These are phyloP conservation scores for Hyppa rectilinea DNA, from an alignment of 2,888 invertebrate genomes.

Conservation along the genomic window DNA sequence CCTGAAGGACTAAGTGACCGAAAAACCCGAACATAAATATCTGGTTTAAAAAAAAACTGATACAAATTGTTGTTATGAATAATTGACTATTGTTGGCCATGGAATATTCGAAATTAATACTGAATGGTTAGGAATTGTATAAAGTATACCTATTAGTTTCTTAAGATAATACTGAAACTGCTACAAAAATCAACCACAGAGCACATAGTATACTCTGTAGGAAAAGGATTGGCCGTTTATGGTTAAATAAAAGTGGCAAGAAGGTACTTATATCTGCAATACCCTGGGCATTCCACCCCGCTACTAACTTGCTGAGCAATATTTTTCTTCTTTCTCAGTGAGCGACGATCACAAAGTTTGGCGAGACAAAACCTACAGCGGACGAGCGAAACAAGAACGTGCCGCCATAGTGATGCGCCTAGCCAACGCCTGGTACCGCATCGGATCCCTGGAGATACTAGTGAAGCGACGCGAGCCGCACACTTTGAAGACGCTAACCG, in stretches of 20 bases:
- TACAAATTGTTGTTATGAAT: too few relatives aligned
- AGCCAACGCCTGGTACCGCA: conserved; percentile 91
- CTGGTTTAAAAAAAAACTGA: too few relatives aligned
- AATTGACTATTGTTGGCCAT: neutral
- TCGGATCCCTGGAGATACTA: conserved; percentile 92
- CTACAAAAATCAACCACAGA: neutral
- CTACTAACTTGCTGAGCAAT: too few relatives aligned
- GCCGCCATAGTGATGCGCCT: conserved; percentile 91
- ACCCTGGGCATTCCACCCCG: too few relatives aligned
- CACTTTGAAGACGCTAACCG: conserved; percentile 85
- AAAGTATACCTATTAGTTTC: neutral
- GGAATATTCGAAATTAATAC: neutral
- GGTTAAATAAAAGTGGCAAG: neutral
- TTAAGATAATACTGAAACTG: neutral
- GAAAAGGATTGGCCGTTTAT: neutral
- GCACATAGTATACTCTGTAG: neutral
- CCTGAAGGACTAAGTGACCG: too few relatives aligned
- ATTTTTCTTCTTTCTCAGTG: conserved; percentile 68
- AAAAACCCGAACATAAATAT: too few relatives aligned
- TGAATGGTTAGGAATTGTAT: neutral
- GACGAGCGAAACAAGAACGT: conserved; percentile 88
- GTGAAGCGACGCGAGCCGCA: conserved; percentile 85
- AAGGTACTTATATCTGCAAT: neutral
- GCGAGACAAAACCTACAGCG: conserved; percentile 92
- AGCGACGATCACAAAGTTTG: conserved; percentile 90